Evolutionary conservation across 2,797 vertebrate species (phyloP).

Genomic region (Peromyscus attwateri): DNA sequence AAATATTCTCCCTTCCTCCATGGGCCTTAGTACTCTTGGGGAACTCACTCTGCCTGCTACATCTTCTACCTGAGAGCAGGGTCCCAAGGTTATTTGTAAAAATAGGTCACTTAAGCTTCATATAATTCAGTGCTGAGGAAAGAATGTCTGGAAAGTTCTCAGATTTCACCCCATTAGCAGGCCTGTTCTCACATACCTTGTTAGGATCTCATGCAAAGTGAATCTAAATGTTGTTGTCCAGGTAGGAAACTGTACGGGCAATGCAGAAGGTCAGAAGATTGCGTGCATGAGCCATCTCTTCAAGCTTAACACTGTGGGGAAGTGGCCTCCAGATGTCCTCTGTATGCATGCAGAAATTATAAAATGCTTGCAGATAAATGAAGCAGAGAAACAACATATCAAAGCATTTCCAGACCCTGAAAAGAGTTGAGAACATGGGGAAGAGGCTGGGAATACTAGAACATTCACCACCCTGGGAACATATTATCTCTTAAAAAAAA

Average conservation of each 20-base stretch:
- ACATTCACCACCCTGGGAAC: neutral
- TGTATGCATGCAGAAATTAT: neutral
- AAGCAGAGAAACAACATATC: neutral
- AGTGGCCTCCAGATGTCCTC: neutral
- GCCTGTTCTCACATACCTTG: neutral
- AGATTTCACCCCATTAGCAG: conserved; percentile 44
- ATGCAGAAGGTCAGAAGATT: conserved; percentile 8
- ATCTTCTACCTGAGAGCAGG: neutral
- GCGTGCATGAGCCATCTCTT: neutral
- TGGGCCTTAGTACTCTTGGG: neutral
- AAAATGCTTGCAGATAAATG: conserved; percentile 28
- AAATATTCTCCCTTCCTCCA: neutral
- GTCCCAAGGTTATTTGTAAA: neutral
- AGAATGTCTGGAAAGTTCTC: conserved; percentile 42
- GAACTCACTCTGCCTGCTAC: conserved; percentile 22
- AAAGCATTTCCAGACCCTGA: neutral
- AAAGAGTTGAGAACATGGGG: neutral
- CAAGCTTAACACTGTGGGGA: neutral
- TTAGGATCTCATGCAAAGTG: conserved; percentile 44
- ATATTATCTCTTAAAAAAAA: neutral
- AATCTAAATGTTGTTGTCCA: conserved; percentile 34
- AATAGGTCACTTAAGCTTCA: conserved; percentile 32
- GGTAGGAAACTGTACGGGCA: neutral
- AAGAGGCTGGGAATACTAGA: neutral
- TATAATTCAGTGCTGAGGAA: conserved; percentile 28